These are phyloP conservation scores for Drosophila elegans DNA, from an alignment of 1,140 invertebrate species.

Conservation along the genomic window DNA sequence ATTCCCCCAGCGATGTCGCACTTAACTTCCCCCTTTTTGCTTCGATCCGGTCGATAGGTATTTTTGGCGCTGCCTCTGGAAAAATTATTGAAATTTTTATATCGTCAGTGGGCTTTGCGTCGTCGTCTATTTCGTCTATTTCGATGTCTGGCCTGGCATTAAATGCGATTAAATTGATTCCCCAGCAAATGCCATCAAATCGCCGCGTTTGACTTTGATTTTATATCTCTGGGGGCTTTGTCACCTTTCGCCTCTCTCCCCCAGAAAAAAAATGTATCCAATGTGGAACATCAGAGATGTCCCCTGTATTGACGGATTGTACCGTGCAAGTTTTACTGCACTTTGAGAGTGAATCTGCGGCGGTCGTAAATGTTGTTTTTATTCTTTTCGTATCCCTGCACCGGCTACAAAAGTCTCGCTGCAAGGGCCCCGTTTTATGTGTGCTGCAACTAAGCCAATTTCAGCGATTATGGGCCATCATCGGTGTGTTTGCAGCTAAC, in stretches of 20 bases:
- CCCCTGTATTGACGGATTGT: conserved; percentile 63
- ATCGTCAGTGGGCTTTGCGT: conserved; percentile 36
- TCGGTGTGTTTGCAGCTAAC: conserved; percentile 77
- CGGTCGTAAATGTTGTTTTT: conserved; percentile 78
- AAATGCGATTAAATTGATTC: conserved; percentile 83
- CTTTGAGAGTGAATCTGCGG: conserved; percentile 59
- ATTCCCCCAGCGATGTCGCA: conserved; percentile 66
- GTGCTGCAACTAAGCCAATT: conserved; percentile 72
- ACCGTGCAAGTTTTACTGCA: conserved; percentile 73
- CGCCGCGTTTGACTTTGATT: conserved; percentile 65
- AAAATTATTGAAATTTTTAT: conserved; percentile 80
- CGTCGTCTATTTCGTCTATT: conserved; percentile 20
- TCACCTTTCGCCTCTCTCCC: conserved; percentile 46
- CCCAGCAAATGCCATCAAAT: conserved; percentile 74
- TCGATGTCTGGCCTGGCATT: conserved; percentile 63
- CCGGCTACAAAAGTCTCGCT: conserved; percentile 36
- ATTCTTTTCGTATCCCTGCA: conserved; percentile 73
- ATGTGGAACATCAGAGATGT: neutral
- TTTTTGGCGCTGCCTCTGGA: conserved; percentile 47
- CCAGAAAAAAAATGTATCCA: neutral
- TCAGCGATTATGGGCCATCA: conserved; percentile 73
- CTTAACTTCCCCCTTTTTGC: conserved; percentile 61
- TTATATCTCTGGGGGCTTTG: conserved; percentile 59
- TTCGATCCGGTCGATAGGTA: conserved; percentile 6
- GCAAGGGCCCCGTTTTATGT: conserved; percentile 50